phyloP scores from a whole-genome alignment of 2,888 invertebrate genomes.

The Xanthorhoe spadicearia region DNA sequence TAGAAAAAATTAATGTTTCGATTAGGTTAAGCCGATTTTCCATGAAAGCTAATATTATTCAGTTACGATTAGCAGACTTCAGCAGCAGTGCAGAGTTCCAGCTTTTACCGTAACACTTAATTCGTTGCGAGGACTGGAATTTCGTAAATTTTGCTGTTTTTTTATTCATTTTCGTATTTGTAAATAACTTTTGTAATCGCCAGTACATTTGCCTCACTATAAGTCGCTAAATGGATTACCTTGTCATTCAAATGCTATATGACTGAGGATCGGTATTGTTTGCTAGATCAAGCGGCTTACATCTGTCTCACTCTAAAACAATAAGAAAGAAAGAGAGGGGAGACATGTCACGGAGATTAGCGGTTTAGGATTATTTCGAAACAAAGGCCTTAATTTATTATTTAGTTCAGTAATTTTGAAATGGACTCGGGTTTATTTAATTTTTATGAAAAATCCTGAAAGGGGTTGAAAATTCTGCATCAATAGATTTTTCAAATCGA shows the following conservation, averaged over 20 bases:
- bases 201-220: conserved; percentile 31
- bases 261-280: conserved; percentile 45
- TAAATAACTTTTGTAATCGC: conserved; percentile 13
- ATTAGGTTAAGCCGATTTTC: too few species aligned
- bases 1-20: too few species aligned
- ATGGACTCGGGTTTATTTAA: background rate
- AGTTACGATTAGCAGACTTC: too few species aligned
- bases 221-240: conserved; percentile 49
- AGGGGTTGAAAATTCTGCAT: background rate
- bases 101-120: too few species aligned
- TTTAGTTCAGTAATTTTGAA: background rate
- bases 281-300: conserved; percentile 39
- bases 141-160: too few species aligned
- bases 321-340: conserved; percentile 7
- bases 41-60: too few species aligned
- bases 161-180: background rate
- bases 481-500: too few species aligned
- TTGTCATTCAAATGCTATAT: conserved; percentile 52
- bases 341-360: conserved; percentile 24
- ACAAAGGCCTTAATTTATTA: conserved; percentile 16
- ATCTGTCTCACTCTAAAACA: conserved; percentile 22
- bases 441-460: background rate
- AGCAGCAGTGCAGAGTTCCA: too few species aligned
- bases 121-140: too few species aligned
- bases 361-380: conserved; percentile 23